Evolutionary conservation across 1,140 invertebrate species (phyloP), one percentile per base, ranked within the genome.

Genomic region (Lordiphosa clarofinis): DNA sequence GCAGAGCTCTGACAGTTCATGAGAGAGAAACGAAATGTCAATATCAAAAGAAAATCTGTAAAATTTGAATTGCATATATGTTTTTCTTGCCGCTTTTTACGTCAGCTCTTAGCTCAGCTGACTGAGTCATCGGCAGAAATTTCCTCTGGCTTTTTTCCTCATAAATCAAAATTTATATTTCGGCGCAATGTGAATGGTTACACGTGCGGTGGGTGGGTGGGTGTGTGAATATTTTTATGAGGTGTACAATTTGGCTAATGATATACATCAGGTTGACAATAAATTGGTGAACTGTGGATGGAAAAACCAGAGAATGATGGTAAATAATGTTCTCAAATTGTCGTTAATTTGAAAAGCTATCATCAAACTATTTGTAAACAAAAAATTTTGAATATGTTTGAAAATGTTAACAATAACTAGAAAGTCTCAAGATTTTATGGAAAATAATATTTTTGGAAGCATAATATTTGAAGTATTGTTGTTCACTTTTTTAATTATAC

Each of bases 301-400:
- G 31, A 48, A 7, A 31, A 31, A 8, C 7, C 28, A 31, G 28
- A 31, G 28, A 31, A 31, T 31, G 7, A 19, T 13, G 36, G 37
- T 57, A 61, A 64, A 52, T 54, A 42, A 63, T 73, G 52, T 59
- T 59, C 52, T 46, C 53, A 78, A 72, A 50, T 68, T 67, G 31
- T 55, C 37, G 33, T 52, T 28, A 39, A 53, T 42, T 21, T 42
- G n/a, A 31, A 52, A 21, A 68, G 39, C 35, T 59, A 52, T 53
- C 21, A 68, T 21, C 13, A 47, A 35, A 35, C 35, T 21, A 35
- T 57, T 66, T 52, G 43, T 63, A 57, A 33, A 28, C 10, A 3
- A 8, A 11, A n/a, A 31, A 28, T 13, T 19, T 15, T 4, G n/a
- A 24, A 11, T 15, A 1, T 21, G 4, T 21, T 21, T 4, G 21